phyloP scores from a whole-genome alignment of 1,140 invertebrate genomes.

The Pseudomyrmex gracilis region DNA sequence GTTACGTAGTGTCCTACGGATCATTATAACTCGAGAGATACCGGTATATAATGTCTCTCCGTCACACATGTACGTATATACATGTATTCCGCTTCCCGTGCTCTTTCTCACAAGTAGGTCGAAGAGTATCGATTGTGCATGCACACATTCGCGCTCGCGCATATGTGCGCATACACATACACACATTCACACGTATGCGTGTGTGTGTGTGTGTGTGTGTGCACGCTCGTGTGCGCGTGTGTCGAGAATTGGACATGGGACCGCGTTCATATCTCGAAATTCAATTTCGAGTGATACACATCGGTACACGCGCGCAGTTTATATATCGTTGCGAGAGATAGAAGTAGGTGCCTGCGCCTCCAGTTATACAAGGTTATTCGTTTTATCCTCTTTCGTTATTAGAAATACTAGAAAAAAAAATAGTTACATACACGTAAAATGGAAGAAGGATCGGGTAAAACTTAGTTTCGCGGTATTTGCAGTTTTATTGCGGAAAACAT shows the following conservation, averaged over 20 bases:
- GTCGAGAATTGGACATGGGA: slow-evolving; percentile 56
- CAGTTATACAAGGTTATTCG: slow-evolving; percentile 24
- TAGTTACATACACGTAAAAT: slow-evolving; percentile 1
- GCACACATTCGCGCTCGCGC: background rate
- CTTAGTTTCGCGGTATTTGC: slow-evolving; percentile 1
- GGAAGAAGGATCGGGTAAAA: background rate
- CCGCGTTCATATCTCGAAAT: slow-evolving; percentile 60
- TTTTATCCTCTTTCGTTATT: background rate
- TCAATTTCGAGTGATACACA: slow-evolving; percentile 60
- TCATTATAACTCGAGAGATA: slow-evolving; percentile 62
- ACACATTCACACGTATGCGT: background rate
- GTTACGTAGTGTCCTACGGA: slow-evolving; percentile 55
- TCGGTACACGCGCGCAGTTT: slow-evolving; percentile 49
- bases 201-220: background rate
- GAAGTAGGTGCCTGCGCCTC: slow-evolving; percentile 20
- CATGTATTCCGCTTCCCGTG: slow-evolving; percentile 41
- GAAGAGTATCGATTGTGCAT: slow-evolving; percentile 55
- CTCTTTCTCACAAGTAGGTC: slow-evolving; percentile 56
- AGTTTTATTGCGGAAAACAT: background rate
- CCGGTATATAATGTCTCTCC: slow-evolving; percentile 55
- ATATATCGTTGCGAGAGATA: slow-evolving; percentile 33
- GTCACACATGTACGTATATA: slow-evolving; percentile 15
- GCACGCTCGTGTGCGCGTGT: slow-evolving; percentile 3
- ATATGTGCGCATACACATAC: background rate
- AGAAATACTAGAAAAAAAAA: slow-evolving; percentile 29